These are phyloP conservation scores for Myotis myotis DNA, from an alignment of 2,797 vertebrate genomes.

Conservation along the genomic window DNA sequence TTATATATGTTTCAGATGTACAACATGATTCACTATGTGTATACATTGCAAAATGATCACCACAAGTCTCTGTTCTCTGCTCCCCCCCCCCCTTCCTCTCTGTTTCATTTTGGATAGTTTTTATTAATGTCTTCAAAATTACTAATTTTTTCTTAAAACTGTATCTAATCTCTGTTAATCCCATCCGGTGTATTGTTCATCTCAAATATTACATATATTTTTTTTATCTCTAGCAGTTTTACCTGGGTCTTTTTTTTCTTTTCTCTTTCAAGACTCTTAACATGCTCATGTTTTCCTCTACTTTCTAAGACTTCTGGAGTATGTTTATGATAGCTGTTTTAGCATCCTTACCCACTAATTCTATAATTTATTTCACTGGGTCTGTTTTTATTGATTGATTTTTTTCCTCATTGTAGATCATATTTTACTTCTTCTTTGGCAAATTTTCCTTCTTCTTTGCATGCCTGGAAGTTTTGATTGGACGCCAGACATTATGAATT, in stretches of 20 bases:
- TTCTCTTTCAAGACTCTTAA: background rate
- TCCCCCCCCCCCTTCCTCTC: background rate
- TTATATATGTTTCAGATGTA: background rate
- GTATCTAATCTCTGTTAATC: background rate
- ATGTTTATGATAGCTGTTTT: background rate
- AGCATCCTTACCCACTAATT: background rate
- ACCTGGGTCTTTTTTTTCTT: background rate
- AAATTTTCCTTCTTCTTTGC: background rate
- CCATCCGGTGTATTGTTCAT: background rate
- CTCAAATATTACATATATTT: background rate
- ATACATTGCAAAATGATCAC: background rate
- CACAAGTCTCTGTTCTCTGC: background rate
- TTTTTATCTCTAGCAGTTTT: background rate
- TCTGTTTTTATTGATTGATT: background rate
- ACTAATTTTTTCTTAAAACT: background rate
- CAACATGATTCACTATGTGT: background rate
- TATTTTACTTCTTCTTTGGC: background rate
- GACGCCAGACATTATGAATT: background rate
- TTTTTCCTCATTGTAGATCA: background rate
- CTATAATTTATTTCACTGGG: background rate
- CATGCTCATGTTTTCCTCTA: background rate
- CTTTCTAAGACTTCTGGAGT: background rate
- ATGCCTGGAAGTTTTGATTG: background rate
- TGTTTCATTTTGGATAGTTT: conserved; percentile 25
- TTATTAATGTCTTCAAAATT: background rate